Conservation (phyloP, 2,888 invertebrate species). For the Hirtodrosophila histrioides region DNA sequence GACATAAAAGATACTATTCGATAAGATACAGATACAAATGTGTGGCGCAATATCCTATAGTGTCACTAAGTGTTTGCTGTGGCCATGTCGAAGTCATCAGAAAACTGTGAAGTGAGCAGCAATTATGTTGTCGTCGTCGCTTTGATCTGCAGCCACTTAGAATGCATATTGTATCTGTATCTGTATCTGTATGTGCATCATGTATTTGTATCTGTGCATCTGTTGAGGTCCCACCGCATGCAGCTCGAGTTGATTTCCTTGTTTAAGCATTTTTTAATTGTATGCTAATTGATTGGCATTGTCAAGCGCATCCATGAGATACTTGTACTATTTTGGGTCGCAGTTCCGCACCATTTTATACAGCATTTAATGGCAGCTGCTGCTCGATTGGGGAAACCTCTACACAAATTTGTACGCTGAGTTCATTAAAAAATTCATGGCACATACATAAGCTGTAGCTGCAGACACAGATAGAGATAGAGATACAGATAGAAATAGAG, state of each 20-base stretch:
- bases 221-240: slow-evolving; percentile 19
- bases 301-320: slow-evolving; percentile 54
- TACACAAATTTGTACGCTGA: neutral
- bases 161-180: slow-evolving; percentile 17
- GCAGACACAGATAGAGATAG: slow-evolving; percentile 18
- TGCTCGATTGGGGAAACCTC: neutral
- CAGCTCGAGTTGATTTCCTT: slow-evolving; percentile 68
- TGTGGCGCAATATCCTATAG: slow-evolving; percentile 16
- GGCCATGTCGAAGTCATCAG: slow-evolving; percentile 51
- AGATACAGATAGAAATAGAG: neutral
- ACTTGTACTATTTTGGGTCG: slow-evolving; percentile 37
- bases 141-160: slow-evolving; percentile 79
- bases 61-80: slow-evolving; percentile 53
- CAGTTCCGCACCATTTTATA: slow-evolving; percentile 40
- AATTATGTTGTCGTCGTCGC: slow-evolving; percentile 80
- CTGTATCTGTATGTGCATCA: slow-evolving; percentile 10
- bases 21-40: slow-evolving; percentile 25
- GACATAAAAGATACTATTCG: slow-evolving; percentile 55
- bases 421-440: slow-evolving; percentile 45
- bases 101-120: slow-evolving; percentile 81
- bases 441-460: neutral
- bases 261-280: slow-evolving; percentile 77
- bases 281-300: slow-evolving; percentile 78
- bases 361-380: slow-evolving; percentile 34
- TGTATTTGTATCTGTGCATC: slow-evolving; percentile 19